phyloP scores from a whole-genome alignment of 2,113 vertebrate genomes.

The Labrus mixtus region DNA sequence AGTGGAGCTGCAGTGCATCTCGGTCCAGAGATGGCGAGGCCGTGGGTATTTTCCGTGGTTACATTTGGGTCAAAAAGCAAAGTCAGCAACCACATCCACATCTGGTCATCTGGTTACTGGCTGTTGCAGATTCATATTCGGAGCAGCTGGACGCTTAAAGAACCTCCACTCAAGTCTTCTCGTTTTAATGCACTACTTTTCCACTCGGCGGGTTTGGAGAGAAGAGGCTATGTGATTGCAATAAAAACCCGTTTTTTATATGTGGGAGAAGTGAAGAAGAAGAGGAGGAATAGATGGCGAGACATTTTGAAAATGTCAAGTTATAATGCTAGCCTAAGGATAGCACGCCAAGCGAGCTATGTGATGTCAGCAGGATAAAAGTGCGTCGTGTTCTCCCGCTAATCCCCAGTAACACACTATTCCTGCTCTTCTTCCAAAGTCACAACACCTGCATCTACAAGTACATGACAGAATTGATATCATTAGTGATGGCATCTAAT shows the following conservation, averaged over 20 bases:
- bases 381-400: constrained; percentile 54
- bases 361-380: constrained; percentile 72
- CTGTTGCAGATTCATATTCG: constrained; percentile 35
- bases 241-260: constrained; percentile 8
- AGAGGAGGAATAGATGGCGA: constrained; percentile 22
- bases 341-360: constrained; percentile 59
- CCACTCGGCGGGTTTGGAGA: constrained; percentile 43
- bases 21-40: constrained; percentile 47
- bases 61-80: constrained; percentile 69
- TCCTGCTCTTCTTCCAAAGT: constrained; percentile 47
- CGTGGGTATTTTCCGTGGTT: constrained; percentile 74
- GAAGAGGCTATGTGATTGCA: constrained; percentile 9
- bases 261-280: not conserved
- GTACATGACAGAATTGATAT: not conserved
- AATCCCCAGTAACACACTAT: constrained; percentile 49
- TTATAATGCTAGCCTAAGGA: constrained; percentile 64
- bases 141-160: constrained; percentile 58
- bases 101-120: constrained; percentile 74
- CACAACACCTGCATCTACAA: constrained; percentile 20
- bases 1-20: constrained; percentile 29
- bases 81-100: constrained; percentile 76
- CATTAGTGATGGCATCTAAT: not conserved
- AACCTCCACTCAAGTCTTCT: constrained; percentile 48
- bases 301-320: constrained; percentile 70
- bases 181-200: constrained; percentile 45